Conservation (phyloP, 2,113 vertebrate genomes). For the Lathamus discolor region DNA sequence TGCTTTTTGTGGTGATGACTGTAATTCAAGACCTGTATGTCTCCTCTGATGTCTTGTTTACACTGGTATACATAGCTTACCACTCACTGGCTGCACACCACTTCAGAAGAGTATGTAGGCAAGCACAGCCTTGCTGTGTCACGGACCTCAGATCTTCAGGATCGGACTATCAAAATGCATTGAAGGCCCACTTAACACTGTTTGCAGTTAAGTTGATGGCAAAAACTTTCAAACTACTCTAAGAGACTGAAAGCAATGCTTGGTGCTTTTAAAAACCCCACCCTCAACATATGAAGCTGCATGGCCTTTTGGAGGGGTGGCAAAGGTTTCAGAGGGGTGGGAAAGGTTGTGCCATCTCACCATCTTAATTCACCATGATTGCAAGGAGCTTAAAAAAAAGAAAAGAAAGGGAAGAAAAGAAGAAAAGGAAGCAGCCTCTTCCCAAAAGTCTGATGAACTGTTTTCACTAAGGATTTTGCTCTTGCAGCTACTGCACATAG, state of each 20-base stretch:
- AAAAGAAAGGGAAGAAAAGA: background rate
- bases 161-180: background rate
- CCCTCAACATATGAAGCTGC: background rate
- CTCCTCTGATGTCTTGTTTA: background rate
- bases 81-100: background rate
- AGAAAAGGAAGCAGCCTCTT: conserved; percentile 10
- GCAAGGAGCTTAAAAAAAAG: background rate
- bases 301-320: background rate
- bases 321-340: background rate
- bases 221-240: background rate
- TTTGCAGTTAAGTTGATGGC: background rate
- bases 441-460: rapidly evolving
- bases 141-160: background rate
- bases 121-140: background rate
- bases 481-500: background rate
- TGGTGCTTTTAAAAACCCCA: background rate
- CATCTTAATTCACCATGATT: background rate
- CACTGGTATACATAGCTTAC: background rate
- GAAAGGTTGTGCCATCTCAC: background rate
- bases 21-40: background rate
- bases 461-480: background rate
- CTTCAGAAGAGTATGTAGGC: background rate
- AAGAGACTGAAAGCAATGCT: background rate
- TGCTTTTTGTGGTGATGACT: rapidly evolving
- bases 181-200: background rate